Conservation (phyloP, 2,113 vertebrate species). For the Mellivora capensis region DNA sequence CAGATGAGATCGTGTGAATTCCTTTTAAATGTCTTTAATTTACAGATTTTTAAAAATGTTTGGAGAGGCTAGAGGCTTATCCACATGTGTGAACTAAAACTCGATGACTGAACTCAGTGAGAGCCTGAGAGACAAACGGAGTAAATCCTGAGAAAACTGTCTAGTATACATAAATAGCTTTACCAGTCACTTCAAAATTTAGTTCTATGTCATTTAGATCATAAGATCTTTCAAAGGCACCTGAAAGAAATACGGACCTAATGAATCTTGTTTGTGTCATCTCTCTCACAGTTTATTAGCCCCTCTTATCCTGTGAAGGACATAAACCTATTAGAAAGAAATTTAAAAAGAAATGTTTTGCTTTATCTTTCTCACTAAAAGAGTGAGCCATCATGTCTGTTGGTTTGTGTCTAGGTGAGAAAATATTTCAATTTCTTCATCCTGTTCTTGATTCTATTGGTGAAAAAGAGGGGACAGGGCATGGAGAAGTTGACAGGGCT, state of each 20-base stretch:
- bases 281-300: not conserved
- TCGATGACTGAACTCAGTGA: not conserved
- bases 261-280: not conserved
- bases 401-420: not conserved
- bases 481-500: not conserved
- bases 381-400: not conserved
- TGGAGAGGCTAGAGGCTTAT: not conserved
- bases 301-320: not conserved
- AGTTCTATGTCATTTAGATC: constrained; percentile 21
- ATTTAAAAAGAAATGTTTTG: not conserved
- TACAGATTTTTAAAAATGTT: constrained; percentile 1
- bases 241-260: not conserved
- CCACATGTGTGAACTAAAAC: constrained; percentile 1
- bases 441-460: not conserved
- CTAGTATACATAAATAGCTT: constrained; percentile 14
- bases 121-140: constrained; percentile 42
- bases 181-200: constrained; percentile 7
- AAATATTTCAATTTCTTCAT: not conserved
- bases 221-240: not conserved
- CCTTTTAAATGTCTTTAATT: constrained; percentile 38
- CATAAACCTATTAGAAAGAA: not conserved
- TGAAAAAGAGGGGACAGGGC: not conserved
- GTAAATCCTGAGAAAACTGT: constrained; percentile 40
- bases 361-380: not conserved
- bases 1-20: constrained; percentile 10